Conservation (phyloP, 1,140 invertebrate species). For the Dolichoris vasculosae region DNA sequence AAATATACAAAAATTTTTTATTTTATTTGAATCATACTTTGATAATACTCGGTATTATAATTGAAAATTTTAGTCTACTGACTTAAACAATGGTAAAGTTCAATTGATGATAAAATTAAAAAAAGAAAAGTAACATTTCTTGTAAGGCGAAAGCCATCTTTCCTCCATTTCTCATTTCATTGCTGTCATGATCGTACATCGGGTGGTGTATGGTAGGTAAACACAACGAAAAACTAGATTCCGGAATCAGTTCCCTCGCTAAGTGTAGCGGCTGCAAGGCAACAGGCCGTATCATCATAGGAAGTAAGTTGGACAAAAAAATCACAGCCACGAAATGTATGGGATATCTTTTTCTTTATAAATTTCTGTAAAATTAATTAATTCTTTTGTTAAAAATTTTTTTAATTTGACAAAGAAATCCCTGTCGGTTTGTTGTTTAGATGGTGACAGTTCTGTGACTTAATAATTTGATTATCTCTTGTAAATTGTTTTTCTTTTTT, state of each 20-base stretch:
- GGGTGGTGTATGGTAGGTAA: conserved; percentile 72
- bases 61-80: neutral
- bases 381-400: conserved; percentile 40
- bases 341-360: conserved; percentile 57
- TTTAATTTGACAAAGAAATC: conserved; percentile 53
- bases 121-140: conserved; percentile 45
- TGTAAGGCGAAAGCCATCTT: conserved; percentile 52
- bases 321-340: conserved; percentile 63
- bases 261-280: conserved; percentile 72
- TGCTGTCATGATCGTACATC: conserved; percentile 71
- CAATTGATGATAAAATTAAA: neutral
- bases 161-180: conserved; percentile 68
- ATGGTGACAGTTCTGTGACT: conserved; percentile 64
- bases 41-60: neutral
- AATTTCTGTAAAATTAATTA: conserved; percentile 51
- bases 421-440: conserved; percentile 60
- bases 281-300: conserved; percentile 71
- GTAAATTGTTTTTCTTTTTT: conserved; percentile 52
- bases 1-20: neutral
- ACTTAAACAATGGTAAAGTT: neutral
- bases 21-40: neutral
- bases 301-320: conserved; percentile 70
- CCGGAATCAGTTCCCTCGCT: conserved; percentile 71
- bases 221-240: conserved; percentile 72
- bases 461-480: conserved; percentile 48